Evolutionary conservation across 2,888 invertebrate genomes (phyloP), one percentile per base, ranked within the genome.

Genomic region (Papilio demoleus): DNA sequence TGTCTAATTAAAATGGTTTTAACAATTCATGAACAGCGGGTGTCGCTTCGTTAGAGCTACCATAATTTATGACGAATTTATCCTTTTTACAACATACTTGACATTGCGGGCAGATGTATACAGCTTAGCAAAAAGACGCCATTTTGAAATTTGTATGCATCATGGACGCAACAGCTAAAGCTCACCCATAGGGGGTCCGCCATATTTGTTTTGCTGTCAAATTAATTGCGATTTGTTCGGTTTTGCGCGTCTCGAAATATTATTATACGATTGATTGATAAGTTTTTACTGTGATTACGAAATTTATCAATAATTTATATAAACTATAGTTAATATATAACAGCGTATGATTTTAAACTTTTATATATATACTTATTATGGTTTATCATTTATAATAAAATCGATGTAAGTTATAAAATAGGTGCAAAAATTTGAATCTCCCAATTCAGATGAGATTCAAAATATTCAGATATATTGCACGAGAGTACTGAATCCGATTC

Each of bases 21-120:
- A 78, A 75, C 76, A 79, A 81, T 79, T 80, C 81, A 81, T 78
- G 79, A 81, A 70, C 64, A 40, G 71, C 71, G 77, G 80, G 67
- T 74, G 74, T 66, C 70, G 70, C 61, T 71, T 72, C 70, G 70
- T 71, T 71, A 70, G 69, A 71, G 36, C 38, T 60, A 64, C 58
- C 59, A 62, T 67, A 67, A 67, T 62, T 50, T 67, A 67, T 61
- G 19, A 24, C 19, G 65, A 56, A 24, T 36, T 60, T 38, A 36
- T 24, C 36, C 58, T 66, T 66, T 59, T 60, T 60, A 59, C 24
- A 2, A 8, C n/a, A n/a, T 42, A 12, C 22, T 5, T n/a, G 9
- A 64, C n/a, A 36, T 45, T 60, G 31, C n/a, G 34, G 42, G 67
- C 67, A 61, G 67, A 67, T 61, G 40, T 40, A 34, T 66, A 38